Conservation (phyloP, 2,113 vertebrate genomes). For the Illadopsis cleaveri region DNA sequence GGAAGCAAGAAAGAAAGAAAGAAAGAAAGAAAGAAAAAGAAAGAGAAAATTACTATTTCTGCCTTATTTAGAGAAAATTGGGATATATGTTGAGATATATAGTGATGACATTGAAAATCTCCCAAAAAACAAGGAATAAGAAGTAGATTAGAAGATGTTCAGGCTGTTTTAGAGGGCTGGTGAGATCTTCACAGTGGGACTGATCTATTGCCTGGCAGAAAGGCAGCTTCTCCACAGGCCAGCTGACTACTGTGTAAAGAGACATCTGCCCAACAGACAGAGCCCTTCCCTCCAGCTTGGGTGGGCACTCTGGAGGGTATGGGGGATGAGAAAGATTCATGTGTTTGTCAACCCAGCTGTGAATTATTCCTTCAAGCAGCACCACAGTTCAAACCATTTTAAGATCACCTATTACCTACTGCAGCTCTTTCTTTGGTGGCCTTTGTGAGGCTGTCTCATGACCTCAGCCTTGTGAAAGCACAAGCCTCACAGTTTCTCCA, state of each 20-base stretch:
- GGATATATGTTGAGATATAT: background rate
- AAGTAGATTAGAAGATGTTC: background rate
- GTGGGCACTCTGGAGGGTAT: background rate
- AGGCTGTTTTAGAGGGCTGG: background rate
- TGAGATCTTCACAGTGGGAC: background rate
- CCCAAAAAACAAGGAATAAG: background rate
- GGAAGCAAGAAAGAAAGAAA: too few relatives aligned
- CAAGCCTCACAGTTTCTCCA: background rate
- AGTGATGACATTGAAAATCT: background rate
- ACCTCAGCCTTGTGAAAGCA: background rate
- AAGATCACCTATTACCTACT: background rate
- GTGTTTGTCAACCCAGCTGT: background rate
- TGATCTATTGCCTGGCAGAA: background rate
- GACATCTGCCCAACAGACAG: background rate
- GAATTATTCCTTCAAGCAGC: background rate
- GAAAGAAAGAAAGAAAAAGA: background rate
- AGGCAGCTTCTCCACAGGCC: background rate
- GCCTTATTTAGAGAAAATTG: background rate
- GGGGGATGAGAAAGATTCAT: background rate
- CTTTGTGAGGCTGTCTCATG: background rate
- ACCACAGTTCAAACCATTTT: background rate
- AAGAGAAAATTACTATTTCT: background rate
- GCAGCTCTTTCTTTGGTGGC: background rate
- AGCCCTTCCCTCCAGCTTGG: accelerated
- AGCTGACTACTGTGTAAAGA: background rate